These are phyloP conservation scores for Hydropotes inermis DNA, from an alignment of 2,113 vertebrate genomes.

Conservation along the genomic window DNA sequence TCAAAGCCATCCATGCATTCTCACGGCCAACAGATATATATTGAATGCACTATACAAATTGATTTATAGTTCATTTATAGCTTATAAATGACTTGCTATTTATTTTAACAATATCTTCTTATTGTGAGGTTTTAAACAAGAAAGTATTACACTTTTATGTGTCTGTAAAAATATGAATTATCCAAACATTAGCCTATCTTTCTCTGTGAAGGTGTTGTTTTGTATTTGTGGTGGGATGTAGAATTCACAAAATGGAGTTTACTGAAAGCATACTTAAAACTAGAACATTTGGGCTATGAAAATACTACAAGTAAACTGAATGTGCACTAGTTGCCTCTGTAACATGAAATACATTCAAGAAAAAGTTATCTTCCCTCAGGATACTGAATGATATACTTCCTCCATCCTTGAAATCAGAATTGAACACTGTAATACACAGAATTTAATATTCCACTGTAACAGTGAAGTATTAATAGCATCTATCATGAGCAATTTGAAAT, in stretches of 20 bases:
- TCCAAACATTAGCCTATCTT: not conserved
- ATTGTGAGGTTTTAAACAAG: not conserved
- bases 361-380: not conserved
- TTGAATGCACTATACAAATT: not conserved
- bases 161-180: not conserved
- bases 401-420: not conserved
- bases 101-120: not conserved
- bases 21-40: not conserved
- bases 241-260: not conserved
- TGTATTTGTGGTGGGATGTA: not conserved
- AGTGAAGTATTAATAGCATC: not conserved
- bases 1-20: not conserved
- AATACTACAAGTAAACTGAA: not conserved
- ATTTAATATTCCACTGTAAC: not conserved
- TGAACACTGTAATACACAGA: not conserved
- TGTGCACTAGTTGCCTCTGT: not conserved
- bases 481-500: not conserved
- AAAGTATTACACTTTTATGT: not conserved
- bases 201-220: not conserved
- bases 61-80: not conserved
- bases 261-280: not conserved
- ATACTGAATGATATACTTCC: not conserved
- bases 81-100: not conserved
- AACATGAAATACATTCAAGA: not conserved
- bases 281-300: not conserved